Base-by-base conservation (phyloP, 2,797 vertebrate species). In the Astyanax mexicanus region DNA sequence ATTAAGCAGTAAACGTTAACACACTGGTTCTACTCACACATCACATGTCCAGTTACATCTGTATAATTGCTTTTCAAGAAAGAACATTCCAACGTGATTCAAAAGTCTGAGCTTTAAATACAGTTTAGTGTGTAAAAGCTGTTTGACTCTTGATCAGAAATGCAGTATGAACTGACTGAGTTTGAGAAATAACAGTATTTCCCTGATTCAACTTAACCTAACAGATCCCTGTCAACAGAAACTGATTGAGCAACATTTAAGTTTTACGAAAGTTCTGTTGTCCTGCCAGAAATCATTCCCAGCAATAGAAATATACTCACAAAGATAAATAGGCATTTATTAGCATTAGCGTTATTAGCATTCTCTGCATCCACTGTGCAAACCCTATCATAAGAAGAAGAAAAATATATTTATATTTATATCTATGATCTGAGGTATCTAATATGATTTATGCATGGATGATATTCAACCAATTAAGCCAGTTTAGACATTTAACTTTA, bases 201-300 rank as follows among this genome's bases (percentile, higher is more conserved):
- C 65, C 76, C 62, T 77, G 75, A 77, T 84, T 86, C 45, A 78
- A 51, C 17, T 49, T 4, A 44, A 72, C 78, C 73, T 80, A 85
- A 51, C 21, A 52, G 54, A 73, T 76, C 67, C 78, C 86, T 84
- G 84, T 85, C 87, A 92, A 91, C 89, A 90, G 87, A 92, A 90
- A 78, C 84, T 86, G 84, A 49, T 70, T 80, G 64, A 77, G 88
- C 83, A 83, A 32, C 27, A 8, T 32, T 7, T 6, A 9, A 13
- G 52, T 19, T 52, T 52, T 19, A 8, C n/a, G 55, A 42, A 32
- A 65, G 35, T 69, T 51, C 51, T n/a, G 25, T 29, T n/a, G 25
- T 29, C 66, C 55, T 44, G 19, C 49, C 54, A 37, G 21, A 74
- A 47, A 74, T 62, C 35, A 40, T 45, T 29, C 25, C 27, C 25